Base-by-base conservation (phyloP, 2,113 vertebrate species). In the Aptenodytes forsteri region DNA sequence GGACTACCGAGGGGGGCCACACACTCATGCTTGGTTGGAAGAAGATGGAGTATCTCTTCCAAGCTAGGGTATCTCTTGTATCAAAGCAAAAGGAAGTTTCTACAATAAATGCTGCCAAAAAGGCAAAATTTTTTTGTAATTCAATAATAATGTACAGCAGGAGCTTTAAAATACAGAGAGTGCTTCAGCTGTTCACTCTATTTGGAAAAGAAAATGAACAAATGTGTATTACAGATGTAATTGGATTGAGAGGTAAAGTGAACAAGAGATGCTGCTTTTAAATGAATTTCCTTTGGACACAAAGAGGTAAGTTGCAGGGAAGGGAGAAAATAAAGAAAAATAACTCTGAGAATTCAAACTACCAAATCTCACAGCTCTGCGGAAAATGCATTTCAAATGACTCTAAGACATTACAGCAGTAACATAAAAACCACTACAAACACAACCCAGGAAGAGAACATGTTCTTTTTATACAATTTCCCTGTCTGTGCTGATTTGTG, bases 301-400 rank as follows among this genome's bases (percentile, higher is more conserved):
- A 76, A 61, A 73, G 83, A 69, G 20, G 65, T 67, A 79, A 67
- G 49, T 81, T 61, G 25, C 34, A 93, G 70, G 22, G 58, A 89
- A 89, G 22, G 75, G 49, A 89, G 42, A 87, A 93, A 94, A 95
- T 90, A 73, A 85, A 91, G 84, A 85, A 85, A 94, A 91, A 87
- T 75, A 92, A 75, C 38, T 84, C 86, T 59, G 47, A 83, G 83
- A 89, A 94, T 91, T 91, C 66, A 91, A 85, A 85, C 70, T 64
- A 92, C 64, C 40, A 92, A 94, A 80, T 88, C 73, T 95, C 91
- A 93, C 91, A 96, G 70, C 62, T 94, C 89, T 79, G 27, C 59
- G 22, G n/a, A 83, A 96, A 95, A 94, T 70, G 81, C 71, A 91
- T 96, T 96, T 96, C 71, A 95, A 96, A 96, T 91, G 6, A 88